Percentiles rank a stretch among this genome's conserved stretches.
phyloP scores from a whole-genome alignment of 2,888 invertebrate genomes.

The Tenthredo livida region DNA sequence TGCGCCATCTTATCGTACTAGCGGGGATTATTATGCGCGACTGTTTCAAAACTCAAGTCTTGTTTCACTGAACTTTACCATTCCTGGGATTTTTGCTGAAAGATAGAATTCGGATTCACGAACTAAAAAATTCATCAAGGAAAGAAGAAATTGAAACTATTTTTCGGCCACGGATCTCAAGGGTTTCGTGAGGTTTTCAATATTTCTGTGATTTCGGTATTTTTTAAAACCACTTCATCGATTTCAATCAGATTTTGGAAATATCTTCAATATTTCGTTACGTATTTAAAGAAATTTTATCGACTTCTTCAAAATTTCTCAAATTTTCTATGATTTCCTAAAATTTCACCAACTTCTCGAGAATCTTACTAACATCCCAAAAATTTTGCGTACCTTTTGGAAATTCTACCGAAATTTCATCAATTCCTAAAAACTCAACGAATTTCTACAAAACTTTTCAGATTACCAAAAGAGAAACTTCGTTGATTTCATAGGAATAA shows the following conservation, averaged over 20 bases:
- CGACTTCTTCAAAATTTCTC: neutral
- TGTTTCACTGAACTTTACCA: neutral
- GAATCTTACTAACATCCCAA: neutral
- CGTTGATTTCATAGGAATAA: too few relatives aligned
- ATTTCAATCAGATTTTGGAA: neutral
- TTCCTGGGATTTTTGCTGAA: neutral
- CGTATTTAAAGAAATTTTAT: neutral
- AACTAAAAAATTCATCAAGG: neutral
- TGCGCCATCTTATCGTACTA: conserved; percentile 14
- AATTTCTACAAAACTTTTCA: too few relatives aligned
- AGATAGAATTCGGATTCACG: neutral
- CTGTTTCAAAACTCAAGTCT: neutral
- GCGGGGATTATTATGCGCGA: neutral
- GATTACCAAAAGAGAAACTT: too few relatives aligned
- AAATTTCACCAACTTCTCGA: neutral
- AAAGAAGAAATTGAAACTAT: neutral
- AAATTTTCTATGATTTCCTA: neutral
- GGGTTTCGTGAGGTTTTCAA: neutral
- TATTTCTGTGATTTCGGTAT: neutral
- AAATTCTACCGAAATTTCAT: neutral
- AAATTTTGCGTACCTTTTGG: neutral
- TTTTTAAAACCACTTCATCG: neutral
- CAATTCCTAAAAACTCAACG: neutral
- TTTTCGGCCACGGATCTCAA: neutral
- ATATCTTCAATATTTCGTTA: too few relatives aligned